A percentile compares a stretch with the other conserved stretches of the same genome.
phyloP scores from a whole-genome alignment of 2,797 vertebrate species.

The Dallia pectoralis region DNA sequence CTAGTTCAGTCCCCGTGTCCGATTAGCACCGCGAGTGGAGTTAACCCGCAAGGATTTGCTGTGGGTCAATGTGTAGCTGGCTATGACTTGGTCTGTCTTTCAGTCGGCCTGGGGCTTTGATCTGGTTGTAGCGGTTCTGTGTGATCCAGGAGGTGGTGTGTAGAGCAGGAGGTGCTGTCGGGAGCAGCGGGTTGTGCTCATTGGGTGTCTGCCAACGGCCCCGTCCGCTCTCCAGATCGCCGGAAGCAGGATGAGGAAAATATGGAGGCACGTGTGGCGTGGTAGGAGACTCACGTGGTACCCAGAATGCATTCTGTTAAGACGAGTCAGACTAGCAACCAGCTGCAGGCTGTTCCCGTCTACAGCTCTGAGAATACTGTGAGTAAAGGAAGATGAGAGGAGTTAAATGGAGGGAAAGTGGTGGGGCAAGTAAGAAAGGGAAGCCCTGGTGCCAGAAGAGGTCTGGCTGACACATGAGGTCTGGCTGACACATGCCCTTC shows the following conservation, averaged over 20 bases:
- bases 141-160: background rate
- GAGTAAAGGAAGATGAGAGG: constrained; percentile 29
- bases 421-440: too few species aligned
- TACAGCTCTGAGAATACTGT: constrained; percentile 36
- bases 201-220: constrained; percentile 30
- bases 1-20: background rate
- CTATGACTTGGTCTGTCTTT: background rate
- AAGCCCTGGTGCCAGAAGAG: too few species aligned
- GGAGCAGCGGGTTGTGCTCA: constrained; percentile 12
- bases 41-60: background rate
- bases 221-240: constrained; percentile 33
- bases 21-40: background rate
- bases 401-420: background rate
- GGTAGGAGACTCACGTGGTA: constrained; percentile 51
- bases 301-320: constrained; percentile 56
- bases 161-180: background rate
- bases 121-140: background rate
- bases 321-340: constrained; percentile 49
- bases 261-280: constrained; percentile 9
- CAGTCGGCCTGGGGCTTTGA: background rate
- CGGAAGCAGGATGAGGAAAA: constrained; percentile 25
- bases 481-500: constrained; percentile 60
- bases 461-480: too few species aligned
- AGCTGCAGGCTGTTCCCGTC: constrained; percentile 64
- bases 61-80: constrained; percentile 5